Base-by-base conservation (phyloP, 2,888 invertebrate genomes). In the Seira sanloemensis region DNA sequence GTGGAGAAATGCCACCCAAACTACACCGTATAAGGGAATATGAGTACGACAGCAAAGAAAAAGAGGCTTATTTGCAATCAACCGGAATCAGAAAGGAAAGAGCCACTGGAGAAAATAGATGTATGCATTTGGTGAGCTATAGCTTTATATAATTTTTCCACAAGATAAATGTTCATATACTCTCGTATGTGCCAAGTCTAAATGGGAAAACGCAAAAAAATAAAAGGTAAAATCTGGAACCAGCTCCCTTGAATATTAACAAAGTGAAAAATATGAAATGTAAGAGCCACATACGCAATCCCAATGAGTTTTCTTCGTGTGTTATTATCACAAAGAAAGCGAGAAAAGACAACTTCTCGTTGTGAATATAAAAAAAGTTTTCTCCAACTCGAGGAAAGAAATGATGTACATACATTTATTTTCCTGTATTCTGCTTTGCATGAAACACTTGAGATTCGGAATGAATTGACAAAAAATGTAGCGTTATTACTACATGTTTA, bases 191-290 rank as follows among this genome's bases (percentile, higher is more conserved):
- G 66, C 73, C 25, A 54, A 73, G 46, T 25, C 62, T 62, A 50
- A 78, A 83, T 83, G 73, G 78, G 68, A 83, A 83, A 78, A 81
- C 65, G 81, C 66, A 81, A 12, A 37, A 81, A 81, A 81, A n/a
- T n/a, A n/a, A n/a, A n/a, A n/a, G n/a, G n/a, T n/a, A 67, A 78
- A 83, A 83, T 83, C 83, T 83, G 73, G 37, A 78, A 78, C 72
- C 68, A 78, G 72, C 73, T 83, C 77, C 50, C 37, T 62, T n/a
- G 83, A 83, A 83, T 83, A 83, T 83, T 83, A 83, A 83, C 77
- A 78, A 62, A 83, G 78, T 73, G 69, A 58, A 67, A 77, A 77
- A 67, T 78, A 78, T 78, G 76, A 77, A 83, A 74, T 67, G 77
- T 72, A 25, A 82, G 76, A 66, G 21, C 19, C 12, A 21, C 62